Conservation (phyloP, 92 coral and sea anemone genomes). For the Phymanthus crucifer region DNA sequence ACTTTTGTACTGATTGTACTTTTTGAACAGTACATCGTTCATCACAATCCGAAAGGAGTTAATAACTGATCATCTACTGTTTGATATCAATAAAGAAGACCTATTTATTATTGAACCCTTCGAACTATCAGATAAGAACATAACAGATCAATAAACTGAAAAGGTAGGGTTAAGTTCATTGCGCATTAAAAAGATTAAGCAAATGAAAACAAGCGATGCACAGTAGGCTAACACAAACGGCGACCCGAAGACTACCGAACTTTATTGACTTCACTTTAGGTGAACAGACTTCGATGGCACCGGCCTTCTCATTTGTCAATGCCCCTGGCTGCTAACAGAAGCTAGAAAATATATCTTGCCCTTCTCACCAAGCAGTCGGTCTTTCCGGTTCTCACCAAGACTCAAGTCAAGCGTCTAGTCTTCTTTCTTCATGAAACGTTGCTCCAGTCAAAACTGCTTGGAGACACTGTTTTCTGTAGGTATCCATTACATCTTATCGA, state of each 20-base stretch:
- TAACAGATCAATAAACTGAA: background rate
- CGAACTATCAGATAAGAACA: background rate
- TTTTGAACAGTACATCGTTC: no score
- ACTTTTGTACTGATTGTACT: no score
- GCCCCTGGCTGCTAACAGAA: background rate
- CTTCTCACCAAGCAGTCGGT: background rate
- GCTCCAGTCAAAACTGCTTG: background rate
- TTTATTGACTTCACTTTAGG: background rate
- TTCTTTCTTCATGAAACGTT: background rate
- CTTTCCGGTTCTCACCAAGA: slow-evolving; percentile 29
- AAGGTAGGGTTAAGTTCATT: background rate
- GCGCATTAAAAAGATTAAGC: background rate
- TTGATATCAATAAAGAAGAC: background rate
- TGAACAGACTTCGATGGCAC: background rate
- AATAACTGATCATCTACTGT: background rate
- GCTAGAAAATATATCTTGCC: background rate
- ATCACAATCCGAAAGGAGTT: background rate
- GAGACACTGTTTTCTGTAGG: background rate
- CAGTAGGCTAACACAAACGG: background rate
- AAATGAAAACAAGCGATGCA: background rate
- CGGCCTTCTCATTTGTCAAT: background rate
- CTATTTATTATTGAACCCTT: background rate
- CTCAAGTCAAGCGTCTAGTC: slow-evolving; percentile 18
- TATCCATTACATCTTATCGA: slow-evolving; percentile 26
- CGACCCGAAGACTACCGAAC: background rate